Percentiles rank a stretch among this genome's conserved stretches.
Evolutionary conservation across 2,797 vertebrate genomes (phyloP).

Genomic region (Pelodytes ibericus): DNA sequence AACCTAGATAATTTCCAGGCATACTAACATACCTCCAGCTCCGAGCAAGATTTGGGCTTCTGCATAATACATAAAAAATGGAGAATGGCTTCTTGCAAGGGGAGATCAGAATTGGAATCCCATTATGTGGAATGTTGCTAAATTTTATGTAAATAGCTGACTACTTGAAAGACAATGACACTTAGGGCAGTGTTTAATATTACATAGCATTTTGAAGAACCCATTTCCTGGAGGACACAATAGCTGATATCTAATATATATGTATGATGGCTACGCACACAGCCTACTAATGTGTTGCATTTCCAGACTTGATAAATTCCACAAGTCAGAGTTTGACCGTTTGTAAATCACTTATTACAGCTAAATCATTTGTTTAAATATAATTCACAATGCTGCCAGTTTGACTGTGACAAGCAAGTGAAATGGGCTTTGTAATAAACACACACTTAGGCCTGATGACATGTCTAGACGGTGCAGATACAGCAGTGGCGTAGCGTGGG

Average conservation of each 20-base stretch:
- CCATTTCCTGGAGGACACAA: not conserved
- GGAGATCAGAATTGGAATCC: too few relatives aligned
- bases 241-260: not conserved
- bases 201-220: not conserved
- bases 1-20: too few relatives aligned
- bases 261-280: not conserved
- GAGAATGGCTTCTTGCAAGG: too few relatives aligned
- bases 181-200: too few relatives aligned
- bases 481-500: too few relatives aligned
- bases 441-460: not conserved
- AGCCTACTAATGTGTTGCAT: not conserved
- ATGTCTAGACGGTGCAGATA: slow-evolving; percentile 1
- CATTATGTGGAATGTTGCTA: too few relatives aligned
- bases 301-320: not conserved
- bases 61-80: too few relatives aligned
- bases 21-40: too few relatives aligned
- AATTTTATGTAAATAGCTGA: too few relatives aligned
- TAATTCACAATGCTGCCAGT: not conserved
- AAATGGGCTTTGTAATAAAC: not conserved
- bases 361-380: slow-evolving; percentile 7
- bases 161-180: too few relatives aligned
- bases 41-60: too few relatives aligned
- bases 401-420: not conserved
- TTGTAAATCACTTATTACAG: not conserved
- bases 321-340: not conserved